Evolutionary conservation across 2,113 vertebrate genomes (phyloP).

Genomic region (Mola mola): DNA sequence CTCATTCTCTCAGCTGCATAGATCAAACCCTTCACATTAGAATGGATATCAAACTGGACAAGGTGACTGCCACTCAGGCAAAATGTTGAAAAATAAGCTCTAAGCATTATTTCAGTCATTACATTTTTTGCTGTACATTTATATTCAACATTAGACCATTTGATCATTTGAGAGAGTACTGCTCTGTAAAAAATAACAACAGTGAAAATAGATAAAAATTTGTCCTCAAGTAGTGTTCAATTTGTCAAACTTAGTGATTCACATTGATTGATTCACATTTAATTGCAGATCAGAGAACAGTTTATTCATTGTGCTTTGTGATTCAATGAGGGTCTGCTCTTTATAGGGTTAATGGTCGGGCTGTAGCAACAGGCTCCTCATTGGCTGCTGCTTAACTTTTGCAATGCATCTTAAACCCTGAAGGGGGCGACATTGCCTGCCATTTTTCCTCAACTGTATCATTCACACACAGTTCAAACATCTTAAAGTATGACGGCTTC

Average conservation of each 20-base stretch:
- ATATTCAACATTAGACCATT: too few species aligned
- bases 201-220: too few species aligned
- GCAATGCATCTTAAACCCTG: constrained; percentile 42
- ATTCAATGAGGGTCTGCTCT: not conserved
- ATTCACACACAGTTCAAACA: not conserved
- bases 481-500: constrained; percentile 1
- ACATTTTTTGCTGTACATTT: too few species aligned
- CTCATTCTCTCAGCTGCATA: not conserved
- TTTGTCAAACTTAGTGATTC: too few species aligned
- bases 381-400: constrained; percentile 55
- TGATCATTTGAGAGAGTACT: too few species aligned
- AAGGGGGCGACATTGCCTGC: constrained; percentile 72
- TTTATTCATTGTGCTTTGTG: not conserved
- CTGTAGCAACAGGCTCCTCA: constrained; percentile 71
- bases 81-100: too few species aligned
- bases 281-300: not conserved
- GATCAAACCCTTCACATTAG: not conserved
- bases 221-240: too few species aligned
- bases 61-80: too few species aligned
- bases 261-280: constrained; percentile 2
- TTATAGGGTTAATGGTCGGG: constrained; percentile 60
- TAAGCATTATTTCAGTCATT: too few species aligned
- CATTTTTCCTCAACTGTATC: constrained; percentile 6
- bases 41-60: not conserved
- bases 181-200: too few species aligned